Evolutionary conservation across 2,113 vertebrate genomes (phyloP).

Genomic region (Myodes glareolus): DNA sequence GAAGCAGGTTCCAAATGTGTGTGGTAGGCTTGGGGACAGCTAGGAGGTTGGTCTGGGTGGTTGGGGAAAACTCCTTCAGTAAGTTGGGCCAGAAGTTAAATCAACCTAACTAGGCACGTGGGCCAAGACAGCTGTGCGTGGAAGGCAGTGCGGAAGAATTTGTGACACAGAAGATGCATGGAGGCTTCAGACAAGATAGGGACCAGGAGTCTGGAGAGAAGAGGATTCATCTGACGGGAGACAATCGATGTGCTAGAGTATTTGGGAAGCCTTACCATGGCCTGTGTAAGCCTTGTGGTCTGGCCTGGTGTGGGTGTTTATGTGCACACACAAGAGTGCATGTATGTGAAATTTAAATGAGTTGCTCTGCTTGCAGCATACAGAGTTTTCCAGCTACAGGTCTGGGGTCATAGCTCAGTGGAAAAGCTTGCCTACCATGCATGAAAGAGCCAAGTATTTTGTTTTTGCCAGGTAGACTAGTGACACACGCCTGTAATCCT

Average conservation of each 20-base stretch:
- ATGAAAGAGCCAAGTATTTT: background rate
- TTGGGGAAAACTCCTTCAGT: background rate
- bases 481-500: background rate
- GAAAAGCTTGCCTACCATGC: background rate
- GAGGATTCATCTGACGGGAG: background rate
- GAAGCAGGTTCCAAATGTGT: background rate
- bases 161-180: background rate
- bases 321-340: background rate
- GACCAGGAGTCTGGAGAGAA: background rate
- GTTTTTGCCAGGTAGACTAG: background rate
- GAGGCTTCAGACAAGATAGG: background rate
- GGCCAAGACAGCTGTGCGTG: background rate
- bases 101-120: background rate
- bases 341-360: background rate
- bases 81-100: background rate
- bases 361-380: slow-evolving; percentile 4
- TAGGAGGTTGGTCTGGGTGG: background rate
- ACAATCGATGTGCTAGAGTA: background rate
- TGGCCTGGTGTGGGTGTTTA: background rate
- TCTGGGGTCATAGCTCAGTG: background rate
- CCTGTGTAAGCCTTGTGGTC: background rate
- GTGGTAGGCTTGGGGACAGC: background rate
- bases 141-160: background rate
- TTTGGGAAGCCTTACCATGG: background rate
- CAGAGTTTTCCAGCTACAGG: background rate